Evolutionary conservation across 1,140 invertebrate species (phyloP), one percentile per base, ranked within the genome.

Genomic region (Formica selysi): DNA sequence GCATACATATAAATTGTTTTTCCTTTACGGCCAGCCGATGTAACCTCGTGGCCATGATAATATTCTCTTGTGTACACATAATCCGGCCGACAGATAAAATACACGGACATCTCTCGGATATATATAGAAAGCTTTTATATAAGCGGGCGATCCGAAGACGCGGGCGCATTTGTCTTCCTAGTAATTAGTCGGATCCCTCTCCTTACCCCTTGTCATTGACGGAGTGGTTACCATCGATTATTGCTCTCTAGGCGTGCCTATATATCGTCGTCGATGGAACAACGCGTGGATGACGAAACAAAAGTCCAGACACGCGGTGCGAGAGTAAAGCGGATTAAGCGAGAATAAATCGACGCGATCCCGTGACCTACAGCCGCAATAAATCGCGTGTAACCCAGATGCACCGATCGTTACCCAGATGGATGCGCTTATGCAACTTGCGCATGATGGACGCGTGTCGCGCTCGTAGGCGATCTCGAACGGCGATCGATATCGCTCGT

Each of bases 171-270:
- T 51, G 78, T 90, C 89, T 89, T 90, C 57, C 19, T 48, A 83
- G 85, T 90, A 90, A 90, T 90, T 90, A 90, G 88, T 76, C 85
- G 74, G 57, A 67, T 51, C 54, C 29, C 10, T 48, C 11, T 10
- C 16, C 13, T 16, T 16, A 51, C 48, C n/a, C 71, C 54, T 13
- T 81, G 89, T 90, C 89, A 76, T 85, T 90, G 89, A 90, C 76
- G 86, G 73, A 90, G 68, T 61, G 74, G 65, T 86, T 59, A 64
- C 85, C 89, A 90, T 90, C 89, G 88, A 89, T 90, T 90, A 90
- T 80, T 89, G 76, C 13, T 61, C 76, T 76, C 64, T 87, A 89
- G 89, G 79, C 78, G 61, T 76, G 67, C 85, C 61, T 76, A 26
- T 68, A 67, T 19, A 32, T n/a, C 70, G 54, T 29, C 62, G 61